Conservation (phyloP, 2,113 vertebrate genomes). For the Clarias batrachus region DNA sequence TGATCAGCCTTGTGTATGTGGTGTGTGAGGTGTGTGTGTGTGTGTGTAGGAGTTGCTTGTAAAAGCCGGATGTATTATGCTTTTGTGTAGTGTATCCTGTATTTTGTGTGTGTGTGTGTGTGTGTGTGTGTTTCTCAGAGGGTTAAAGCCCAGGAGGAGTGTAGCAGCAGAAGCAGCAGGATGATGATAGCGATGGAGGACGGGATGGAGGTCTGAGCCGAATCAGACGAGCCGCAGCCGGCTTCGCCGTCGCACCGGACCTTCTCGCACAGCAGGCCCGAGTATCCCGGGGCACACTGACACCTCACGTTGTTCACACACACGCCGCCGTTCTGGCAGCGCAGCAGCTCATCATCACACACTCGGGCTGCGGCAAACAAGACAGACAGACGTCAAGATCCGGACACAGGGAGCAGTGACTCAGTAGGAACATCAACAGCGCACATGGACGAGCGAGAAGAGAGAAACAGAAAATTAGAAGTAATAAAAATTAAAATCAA, state of each 20-base stretch:
- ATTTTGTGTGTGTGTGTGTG: constrained; percentile 35
- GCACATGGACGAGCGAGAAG: background rate
- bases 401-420: background rate
- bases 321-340: constrained; percentile 92
- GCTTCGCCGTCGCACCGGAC: constrained; percentile 78
- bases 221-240: constrained; percentile 72
- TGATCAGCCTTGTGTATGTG: constrained; percentile 63
- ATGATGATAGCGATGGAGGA: constrained; percentile 34
- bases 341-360: constrained; percentile 92
- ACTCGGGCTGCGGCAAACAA: constrained; percentile 80
- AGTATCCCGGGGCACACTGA: constrained; percentile 81
- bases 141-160: constrained; percentile 39
- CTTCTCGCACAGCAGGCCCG: constrained; percentile 90
- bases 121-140: constrained; percentile 58
- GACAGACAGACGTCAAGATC: constrained; percentile 52
- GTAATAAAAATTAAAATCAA: background rate
- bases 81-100: constrained; percentile 29
- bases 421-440: background rate
- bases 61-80: constrained; percentile 18
- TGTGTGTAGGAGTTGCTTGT: constrained; percentile 8
- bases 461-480: background rate
- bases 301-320: constrained; percentile 90
- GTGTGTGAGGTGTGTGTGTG: constrained; percentile 10
- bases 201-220: constrained; percentile 57
- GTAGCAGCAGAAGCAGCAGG: constrained; percentile 56